phyloP scores from a whole-genome alignment of 2,797 vertebrate genomes.

The Coreius guichenoti region DNA sequence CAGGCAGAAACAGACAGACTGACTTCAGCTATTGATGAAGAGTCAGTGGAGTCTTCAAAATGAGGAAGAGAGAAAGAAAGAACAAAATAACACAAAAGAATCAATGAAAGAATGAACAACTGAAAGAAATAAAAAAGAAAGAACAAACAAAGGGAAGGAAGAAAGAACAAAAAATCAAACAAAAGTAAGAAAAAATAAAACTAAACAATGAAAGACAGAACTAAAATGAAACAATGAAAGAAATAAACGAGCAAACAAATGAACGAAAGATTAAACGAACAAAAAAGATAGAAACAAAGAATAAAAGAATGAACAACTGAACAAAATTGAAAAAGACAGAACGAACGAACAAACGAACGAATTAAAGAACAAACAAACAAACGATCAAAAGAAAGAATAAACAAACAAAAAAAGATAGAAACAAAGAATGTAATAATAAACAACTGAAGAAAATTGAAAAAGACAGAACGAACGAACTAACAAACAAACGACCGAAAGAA shows the following conservation, averaged over 20 bases:
- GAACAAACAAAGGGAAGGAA: background rate
- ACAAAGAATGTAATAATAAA: background rate
- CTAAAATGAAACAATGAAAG: too few relatives aligned
- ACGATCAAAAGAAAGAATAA: background rate
- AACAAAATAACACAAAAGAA: background rate
- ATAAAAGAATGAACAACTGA: slow-evolving; percentile 59
- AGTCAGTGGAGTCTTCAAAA: background rate
- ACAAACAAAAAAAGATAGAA: background rate
- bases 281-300: too few relatives aligned
- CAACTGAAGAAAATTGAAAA: background rate
- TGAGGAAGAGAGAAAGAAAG: background rate
- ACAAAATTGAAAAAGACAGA: background rate
- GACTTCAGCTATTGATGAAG: background rate
- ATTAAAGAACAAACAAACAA: background rate
- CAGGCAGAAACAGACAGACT: background rate
- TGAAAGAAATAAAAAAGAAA: background rate
- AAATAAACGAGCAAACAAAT: too few relatives aligned
- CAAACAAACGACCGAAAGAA: too few relatives aligned
- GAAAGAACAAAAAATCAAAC: background rate
- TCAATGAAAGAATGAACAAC: background rate
- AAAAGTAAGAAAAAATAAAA: too few relatives aligned
- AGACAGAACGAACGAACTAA: background rate
- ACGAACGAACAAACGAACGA: background rate
- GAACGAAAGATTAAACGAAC: too few relatives aligned
- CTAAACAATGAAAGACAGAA: too few relatives aligned